A percentile compares a stretch with the other conserved stretches of the same genome.
phyloP scores from a whole-genome alignment of 2,888 invertebrate genomes.

The Leucania comma region DNA sequence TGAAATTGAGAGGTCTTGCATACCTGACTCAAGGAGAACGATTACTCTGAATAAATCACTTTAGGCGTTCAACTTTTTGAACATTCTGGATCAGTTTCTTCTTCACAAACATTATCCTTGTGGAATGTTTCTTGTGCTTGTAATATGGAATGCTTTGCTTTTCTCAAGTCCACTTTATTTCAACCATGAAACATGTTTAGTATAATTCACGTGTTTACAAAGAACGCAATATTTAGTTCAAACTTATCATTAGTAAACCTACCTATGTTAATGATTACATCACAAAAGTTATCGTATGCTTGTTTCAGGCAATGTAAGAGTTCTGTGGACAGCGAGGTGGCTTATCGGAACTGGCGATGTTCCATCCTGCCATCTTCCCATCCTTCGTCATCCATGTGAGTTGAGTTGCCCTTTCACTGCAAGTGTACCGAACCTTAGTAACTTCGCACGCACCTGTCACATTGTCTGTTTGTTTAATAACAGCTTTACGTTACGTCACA shows the following conservation, averaged over 20 bases:
- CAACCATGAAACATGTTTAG: too few species aligned
- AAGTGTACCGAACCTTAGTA: neutral
- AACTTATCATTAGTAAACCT: neutral
- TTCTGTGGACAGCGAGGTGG: slow-evolving; percentile 41
- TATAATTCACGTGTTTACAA: neutral
- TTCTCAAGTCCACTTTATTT: too few species aligned
- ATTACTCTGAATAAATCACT: slow-evolving; percentile 30
- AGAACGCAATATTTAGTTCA: neutral
- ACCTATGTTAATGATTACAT: slow-evolving; percentile 9
- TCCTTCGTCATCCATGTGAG: slow-evolving; percentile 64
- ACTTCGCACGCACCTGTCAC: neutral
- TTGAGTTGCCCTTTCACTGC: slow-evolving; percentile 59
- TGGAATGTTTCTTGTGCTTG: too few species aligned
- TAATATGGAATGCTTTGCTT: neutral
- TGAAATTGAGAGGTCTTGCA: slow-evolving; percentile 51
- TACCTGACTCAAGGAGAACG: slow-evolving; percentile 47
- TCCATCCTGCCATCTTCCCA: slow-evolving; percentile 52
- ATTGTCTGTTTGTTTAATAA: slow-evolving; percentile 35
- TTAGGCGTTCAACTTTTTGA: slow-evolving; percentile 13
- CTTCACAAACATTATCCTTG: neutral
- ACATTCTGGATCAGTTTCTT: slow-evolving; percentile 9
- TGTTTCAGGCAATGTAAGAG: slow-evolving; percentile 69
- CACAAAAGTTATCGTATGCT: slow-evolving; percentile 37
- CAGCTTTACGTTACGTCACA: slow-evolving; percentile 27
- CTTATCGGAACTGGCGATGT: slow-evolving; percentile 63